Conservation (phyloP, 2,888 invertebrate species). For the Octonoba sinensis region DNA sequence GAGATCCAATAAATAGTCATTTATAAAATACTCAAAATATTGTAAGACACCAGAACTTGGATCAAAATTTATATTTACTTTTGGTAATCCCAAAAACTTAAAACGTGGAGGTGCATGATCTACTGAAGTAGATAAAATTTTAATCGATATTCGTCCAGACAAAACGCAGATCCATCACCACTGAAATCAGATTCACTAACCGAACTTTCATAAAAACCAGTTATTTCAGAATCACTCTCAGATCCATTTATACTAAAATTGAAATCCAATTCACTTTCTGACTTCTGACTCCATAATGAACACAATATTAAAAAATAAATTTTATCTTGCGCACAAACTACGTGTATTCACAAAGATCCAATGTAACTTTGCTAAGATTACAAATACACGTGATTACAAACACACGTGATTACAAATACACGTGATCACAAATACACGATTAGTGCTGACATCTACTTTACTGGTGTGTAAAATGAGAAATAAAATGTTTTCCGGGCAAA, state of each 20-base stretch:
- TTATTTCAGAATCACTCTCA: background rate
- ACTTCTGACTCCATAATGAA: no score
- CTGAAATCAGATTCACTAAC: background rate
- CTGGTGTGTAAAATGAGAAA: conserved; percentile 2
- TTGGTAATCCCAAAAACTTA: background rate
- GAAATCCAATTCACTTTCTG: background rate
- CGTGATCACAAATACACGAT: background rate
- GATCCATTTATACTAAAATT: conserved; percentile 6
- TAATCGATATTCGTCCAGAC: background rate
- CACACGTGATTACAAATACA: background rate
- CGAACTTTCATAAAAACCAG: conserved; percentile 2
- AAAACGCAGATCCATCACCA: conserved; percentile 3
- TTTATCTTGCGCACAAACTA: no score
- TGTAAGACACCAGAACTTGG: background rate
- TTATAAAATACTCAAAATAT: no score
- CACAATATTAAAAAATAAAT: no score
- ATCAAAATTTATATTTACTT: background rate
- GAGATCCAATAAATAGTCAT: conserved; percentile 3
- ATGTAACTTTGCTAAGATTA: background rate
- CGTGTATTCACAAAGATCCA: background rate
- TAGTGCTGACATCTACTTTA: conserved; percentile 10
- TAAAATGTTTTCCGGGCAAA: no score
- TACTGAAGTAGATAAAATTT: background rate
- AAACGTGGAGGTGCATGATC: background rate
- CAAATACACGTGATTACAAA: background rate